Percentiles rank a stretch among this genome's conserved stretches.
These are phyloP conservation scores for Pelochelys cantorii DNA, from an alignment of 2,797 vertebrate species.

Conservation along the genomic window DNA sequence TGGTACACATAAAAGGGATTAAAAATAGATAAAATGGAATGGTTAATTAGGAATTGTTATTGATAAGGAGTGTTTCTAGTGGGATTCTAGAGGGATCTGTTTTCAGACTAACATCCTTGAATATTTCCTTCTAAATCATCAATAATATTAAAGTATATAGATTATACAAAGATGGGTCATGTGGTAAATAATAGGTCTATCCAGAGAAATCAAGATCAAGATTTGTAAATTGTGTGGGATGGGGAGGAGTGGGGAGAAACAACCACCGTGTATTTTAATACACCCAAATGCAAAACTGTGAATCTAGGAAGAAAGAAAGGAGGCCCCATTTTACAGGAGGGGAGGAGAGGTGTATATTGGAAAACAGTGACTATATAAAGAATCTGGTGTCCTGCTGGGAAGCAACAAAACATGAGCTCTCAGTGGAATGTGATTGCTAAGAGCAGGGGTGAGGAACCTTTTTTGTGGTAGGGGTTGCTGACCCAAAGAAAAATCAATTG, in stretches of 20 bases:
- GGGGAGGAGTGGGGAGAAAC: neutral
- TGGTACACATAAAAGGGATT: neutral
- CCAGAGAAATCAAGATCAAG: neutral
- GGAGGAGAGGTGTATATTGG: neutral
- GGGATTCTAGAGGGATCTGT: neutral
- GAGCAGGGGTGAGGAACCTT: neutral
- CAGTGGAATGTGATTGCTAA: neutral
- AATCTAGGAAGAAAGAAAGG: neutral
- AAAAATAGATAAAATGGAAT: neutral
- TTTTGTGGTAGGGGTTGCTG: no score
- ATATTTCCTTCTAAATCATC: neutral
- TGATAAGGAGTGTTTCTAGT: neutral
- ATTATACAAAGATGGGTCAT: neutral
- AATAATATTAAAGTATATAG: neutral
- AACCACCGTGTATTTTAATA: neutral
- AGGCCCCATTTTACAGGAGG: neutral
- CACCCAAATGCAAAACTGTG: neutral
- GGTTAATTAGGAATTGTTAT: neutral
- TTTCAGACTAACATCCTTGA: neutral
- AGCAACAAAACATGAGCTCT: neutral
- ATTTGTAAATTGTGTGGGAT: neutral
- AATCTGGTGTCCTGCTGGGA: neutral
- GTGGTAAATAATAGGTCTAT: neutral
- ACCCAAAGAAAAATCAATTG: no score
- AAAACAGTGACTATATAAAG: neutral